Evolutionary conservation across 2,113 vertebrate genomes (phyloP).

Genomic region (Propithecus coquereli): DNA sequence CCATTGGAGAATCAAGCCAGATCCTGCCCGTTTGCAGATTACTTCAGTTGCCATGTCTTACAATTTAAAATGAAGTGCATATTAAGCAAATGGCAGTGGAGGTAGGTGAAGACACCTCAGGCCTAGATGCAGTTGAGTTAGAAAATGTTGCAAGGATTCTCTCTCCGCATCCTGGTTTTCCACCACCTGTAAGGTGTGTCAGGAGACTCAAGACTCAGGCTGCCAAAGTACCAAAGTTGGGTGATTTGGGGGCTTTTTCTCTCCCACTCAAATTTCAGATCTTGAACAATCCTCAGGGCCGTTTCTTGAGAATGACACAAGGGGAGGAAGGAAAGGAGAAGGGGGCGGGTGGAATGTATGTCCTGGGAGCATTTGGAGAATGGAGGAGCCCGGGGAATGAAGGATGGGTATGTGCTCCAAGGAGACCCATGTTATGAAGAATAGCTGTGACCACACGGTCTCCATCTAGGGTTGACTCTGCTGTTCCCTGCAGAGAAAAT

Average conservation of each 20-base stretch:
- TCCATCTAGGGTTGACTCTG: rapidly evolving
- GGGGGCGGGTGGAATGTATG: too few relatives aligned
- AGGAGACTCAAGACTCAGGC: background rate
- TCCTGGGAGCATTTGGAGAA: background rate
- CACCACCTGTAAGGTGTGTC: rapidly evolving
- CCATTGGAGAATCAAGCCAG: background rate
- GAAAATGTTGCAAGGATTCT: background rate
- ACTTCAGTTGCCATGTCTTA: background rate
- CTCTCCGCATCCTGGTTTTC: background rate
- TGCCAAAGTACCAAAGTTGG: background rate
- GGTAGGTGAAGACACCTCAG: background rate
- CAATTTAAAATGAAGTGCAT: background rate
- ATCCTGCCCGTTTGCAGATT: background rate
- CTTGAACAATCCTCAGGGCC: background rate
- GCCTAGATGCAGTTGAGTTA: background rate
- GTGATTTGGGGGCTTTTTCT: background rate
- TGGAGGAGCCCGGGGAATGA: background rate
- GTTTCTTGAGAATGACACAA: background rate
- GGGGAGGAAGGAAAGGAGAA: background rate
- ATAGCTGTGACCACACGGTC: background rate
- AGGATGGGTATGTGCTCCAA: background rate
- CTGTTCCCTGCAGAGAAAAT: background rate
- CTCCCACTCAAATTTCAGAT: background rate
- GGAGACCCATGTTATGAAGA: background rate
- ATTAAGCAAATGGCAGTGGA: background rate